These are phyloP conservation scores for Sycophila texana DNA, from an alignment of 2,888 invertebrate genomes.

Conservation along the genomic window DNA sequence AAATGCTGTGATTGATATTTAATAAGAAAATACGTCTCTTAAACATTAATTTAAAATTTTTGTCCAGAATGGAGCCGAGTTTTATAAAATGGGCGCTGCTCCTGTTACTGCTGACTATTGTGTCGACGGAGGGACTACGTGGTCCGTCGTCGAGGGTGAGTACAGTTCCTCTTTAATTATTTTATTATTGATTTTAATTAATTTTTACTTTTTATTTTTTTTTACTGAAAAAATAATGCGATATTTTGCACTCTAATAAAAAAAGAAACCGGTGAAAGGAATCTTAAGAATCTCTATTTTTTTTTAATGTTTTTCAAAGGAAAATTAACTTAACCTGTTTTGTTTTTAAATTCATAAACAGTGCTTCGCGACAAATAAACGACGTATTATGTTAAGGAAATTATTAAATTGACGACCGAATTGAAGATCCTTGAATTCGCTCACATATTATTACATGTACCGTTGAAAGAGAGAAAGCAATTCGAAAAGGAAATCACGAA, in stretches of 20 bases:
- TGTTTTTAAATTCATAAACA: no score
- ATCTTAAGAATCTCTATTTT: not conserved
- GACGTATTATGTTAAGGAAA: not conserved
- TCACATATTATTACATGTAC: not conserved
- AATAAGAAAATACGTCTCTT: not conserved
- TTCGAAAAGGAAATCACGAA: conserved; percentile 3
- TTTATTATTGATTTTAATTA: not conserved
- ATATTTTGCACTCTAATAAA: not conserved
- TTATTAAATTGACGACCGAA: conserved; percentile 10
- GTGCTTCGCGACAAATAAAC: no score
- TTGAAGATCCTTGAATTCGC: conserved; percentile 3
- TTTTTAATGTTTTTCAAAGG: no score
- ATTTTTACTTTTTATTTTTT: not conserved
- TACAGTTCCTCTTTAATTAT: not conserved
- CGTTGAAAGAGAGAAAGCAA: not conserved
- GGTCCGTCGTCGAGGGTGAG: conserved; percentile 33
- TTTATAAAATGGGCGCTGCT: conserved; percentile 49
- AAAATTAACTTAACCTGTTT: no score
- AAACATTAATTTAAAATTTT: conserved; percentile 7
- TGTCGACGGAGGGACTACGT: conserved; percentile 40
- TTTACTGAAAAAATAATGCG: not conserved
- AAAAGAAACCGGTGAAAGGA: not conserved
- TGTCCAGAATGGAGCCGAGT: conserved; percentile 50
- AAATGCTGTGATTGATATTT: not conserved
- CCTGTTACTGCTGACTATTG: conserved; percentile 35